Evolutionary conservation across 2,113 vertebrate species (phyloP).

Genomic region (Hippolais icterina): DNA sequence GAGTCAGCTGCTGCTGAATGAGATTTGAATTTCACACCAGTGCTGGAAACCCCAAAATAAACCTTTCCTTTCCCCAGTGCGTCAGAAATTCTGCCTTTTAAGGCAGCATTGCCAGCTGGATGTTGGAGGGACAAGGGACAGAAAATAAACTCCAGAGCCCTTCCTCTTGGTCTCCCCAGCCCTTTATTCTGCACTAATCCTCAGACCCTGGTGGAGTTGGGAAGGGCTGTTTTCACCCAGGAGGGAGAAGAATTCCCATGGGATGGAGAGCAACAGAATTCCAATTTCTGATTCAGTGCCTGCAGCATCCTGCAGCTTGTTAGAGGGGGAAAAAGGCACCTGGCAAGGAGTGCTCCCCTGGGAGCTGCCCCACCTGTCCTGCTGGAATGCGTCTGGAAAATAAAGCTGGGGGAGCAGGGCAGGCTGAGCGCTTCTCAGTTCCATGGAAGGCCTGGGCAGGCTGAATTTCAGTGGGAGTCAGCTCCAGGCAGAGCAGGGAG

Average conservation of each 20-base stretch:
- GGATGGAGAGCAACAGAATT: background rate
- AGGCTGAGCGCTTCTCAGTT: background rate
- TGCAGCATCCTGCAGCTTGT: background rate
- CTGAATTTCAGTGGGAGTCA: background rate
- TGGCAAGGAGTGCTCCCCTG: background rate
- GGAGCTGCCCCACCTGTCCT: background rate
- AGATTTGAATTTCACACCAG: conserved; percentile 44
- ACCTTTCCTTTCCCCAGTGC: background rate
- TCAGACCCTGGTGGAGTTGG: background rate
- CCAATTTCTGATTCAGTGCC: conserved; percentile 29
- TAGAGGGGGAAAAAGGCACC: background rate
- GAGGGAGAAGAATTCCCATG: background rate
- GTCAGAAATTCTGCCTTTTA: conserved; percentile 24
- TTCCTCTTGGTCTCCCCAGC: background rate
- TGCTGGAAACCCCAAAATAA: conserved; percentile 51
- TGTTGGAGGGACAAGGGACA: background rate
- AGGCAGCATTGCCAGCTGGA: background rate
- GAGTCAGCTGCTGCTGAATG: conserved; percentile 5
- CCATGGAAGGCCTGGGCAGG: background rate
- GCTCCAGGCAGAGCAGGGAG: background rate
- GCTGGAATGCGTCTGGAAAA: background rate
- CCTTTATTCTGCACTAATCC: background rate
- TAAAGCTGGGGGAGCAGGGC: background rate
- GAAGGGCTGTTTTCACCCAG: background rate
- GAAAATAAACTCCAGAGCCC: background rate